Conservation (phyloP, 1,140 invertebrate genomes). For the Ctenoplectra terminalis region DNA sequence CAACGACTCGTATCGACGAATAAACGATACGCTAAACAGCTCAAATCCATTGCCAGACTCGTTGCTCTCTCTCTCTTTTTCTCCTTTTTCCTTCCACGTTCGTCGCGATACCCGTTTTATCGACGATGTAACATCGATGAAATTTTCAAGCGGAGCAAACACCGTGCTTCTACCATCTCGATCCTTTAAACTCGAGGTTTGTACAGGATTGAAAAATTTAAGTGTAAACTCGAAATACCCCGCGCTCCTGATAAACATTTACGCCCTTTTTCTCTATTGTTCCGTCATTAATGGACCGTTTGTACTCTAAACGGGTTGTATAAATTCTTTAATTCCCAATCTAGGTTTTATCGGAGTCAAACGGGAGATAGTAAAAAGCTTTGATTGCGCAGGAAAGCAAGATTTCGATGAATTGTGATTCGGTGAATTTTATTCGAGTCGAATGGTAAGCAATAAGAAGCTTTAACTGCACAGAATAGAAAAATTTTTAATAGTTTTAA, state of each 20-base stretch:
- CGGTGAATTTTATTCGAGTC: too few relatives aligned
- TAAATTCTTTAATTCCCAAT: not conserved
- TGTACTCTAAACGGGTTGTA: not conserved
- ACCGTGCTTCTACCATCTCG: not conserved
- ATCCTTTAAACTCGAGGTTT: not conserved
- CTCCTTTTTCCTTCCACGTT: too few relatives aligned
- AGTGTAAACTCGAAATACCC: conserved; percentile 10
- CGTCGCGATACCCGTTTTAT: not conserved
- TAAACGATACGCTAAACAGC: conserved; percentile 44
- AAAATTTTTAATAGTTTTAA: too few relatives aligned
- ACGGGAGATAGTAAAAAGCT: not conserved
- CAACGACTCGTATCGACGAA: conserved; percentile 7
- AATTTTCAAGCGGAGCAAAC: conserved; percentile 20
- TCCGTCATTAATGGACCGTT: not conserved
- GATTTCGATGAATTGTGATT: too few relatives aligned
- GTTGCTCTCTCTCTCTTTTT: not conserved
- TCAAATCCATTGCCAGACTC: not conserved
- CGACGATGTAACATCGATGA: conserved; percentile 10
- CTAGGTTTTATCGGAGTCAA: not conserved
- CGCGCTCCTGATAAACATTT: not conserved
- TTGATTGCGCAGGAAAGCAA: not conserved
- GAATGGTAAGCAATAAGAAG: too few relatives aligned
- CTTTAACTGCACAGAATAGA: too few relatives aligned
- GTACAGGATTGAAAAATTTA: conserved; percentile 14
- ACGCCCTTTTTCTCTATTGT: not conserved